These are phyloP conservation scores for Doryteuthis pealeii DNA, from an alignment of 1,140 invertebrate species.

Conservation along the genomic window DNA sequence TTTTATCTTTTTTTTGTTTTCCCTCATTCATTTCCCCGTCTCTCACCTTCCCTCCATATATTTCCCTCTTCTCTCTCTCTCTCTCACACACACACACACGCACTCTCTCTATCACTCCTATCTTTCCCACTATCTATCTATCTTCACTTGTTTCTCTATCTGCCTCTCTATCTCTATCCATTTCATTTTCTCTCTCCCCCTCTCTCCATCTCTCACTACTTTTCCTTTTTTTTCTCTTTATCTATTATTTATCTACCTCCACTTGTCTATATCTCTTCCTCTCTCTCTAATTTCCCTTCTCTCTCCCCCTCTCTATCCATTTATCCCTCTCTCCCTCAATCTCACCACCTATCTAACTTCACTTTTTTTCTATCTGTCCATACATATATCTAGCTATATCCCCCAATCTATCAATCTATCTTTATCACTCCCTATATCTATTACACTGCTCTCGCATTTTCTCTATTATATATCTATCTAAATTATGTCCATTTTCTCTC, in stretches of 20 bases:
- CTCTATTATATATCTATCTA: neutral
- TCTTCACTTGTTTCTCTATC: neutral
- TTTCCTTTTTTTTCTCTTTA: too few relatives aligned
- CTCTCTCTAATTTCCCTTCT: too few relatives aligned
- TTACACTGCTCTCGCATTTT: neutral
- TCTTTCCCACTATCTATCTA: neutral
- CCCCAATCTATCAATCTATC: neutral
- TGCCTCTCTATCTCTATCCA: neutral
- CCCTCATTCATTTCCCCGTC: neutral
- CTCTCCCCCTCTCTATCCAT: neutral
- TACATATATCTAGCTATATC: neutral
- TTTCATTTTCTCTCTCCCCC: neutral
- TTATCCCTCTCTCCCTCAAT: neutral
- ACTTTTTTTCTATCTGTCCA: neutral
- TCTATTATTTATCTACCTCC: too few relatives aligned
- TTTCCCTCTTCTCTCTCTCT: neutral
- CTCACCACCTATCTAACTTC: neutral
- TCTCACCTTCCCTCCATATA: too few relatives aligned
- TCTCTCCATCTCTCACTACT: neutral
- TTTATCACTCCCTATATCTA: neutral
- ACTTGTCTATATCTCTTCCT: neutral
- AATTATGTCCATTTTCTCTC: too few relatives aligned
- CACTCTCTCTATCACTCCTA: neutral
- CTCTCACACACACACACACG: neutral
- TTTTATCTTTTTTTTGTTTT: neutral